phyloP scores from a whole-genome alignment of 2,888 invertebrate genomes.

The Plagiodera versicolora region DNA sequence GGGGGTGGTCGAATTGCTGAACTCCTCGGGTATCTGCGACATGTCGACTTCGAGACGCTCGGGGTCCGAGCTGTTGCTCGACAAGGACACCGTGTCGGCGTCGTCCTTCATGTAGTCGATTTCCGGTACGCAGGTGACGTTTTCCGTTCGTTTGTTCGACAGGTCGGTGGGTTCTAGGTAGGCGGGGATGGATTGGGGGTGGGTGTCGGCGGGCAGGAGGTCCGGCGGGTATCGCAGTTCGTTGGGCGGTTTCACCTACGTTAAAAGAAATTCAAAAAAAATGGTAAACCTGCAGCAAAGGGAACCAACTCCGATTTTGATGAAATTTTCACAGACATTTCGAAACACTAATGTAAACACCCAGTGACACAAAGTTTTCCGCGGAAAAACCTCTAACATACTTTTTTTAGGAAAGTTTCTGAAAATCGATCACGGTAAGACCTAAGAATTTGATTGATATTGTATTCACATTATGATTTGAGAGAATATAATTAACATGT shows the following conservation, averaged over 20 bases:
- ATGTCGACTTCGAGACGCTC: conserved; percentile 75
- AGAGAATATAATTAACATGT: no score
- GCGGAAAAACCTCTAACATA: no score
- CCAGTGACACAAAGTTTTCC: no score
- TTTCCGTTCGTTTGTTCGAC: conserved; percentile 51
- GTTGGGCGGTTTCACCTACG: conserved; percentile 32
- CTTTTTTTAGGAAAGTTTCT: no score
- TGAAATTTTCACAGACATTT: no score
- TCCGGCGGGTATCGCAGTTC: conserved; percentile 27
- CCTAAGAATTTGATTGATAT: no score
- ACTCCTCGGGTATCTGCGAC: conserved; percentile 54
- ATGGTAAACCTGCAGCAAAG: no score
- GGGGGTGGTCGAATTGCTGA: conserved; percentile 51
- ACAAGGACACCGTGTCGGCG: conserved; percentile 51
- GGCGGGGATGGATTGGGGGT: not conserved
- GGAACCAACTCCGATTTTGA: no score
- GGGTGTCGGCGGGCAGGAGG: conserved; percentile 6
- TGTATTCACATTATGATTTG: no score
- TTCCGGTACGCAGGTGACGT: conserved; percentile 52
- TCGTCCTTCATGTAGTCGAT: conserved; percentile 52
- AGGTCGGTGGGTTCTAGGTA: conserved; percentile 52
- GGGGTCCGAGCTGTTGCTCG: conserved; percentile 74
- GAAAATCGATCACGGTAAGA: no score
- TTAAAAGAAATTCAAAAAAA: no score
- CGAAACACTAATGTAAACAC: no score